phyloP scores from a whole-genome alignment of 2,888 invertebrate genomes.

The Odontocerum albicorne region DNA sequence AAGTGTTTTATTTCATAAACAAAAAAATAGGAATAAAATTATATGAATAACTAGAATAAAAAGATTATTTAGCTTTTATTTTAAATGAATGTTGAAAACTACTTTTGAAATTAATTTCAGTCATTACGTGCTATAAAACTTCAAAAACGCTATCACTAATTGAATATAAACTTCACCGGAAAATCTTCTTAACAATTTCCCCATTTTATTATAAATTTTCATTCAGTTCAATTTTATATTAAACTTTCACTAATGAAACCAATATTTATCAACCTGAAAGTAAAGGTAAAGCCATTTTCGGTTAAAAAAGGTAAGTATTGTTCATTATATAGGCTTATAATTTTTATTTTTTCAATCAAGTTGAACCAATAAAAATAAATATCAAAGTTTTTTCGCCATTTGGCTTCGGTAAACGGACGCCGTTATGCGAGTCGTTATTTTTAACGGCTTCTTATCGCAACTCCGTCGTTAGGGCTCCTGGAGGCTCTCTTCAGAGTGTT shows the following conservation, averaged over 20 bases:
- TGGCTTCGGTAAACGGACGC: constrained; percentile 10
- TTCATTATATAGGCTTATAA: constrained; percentile 8
- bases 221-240: constrained; percentile 1
- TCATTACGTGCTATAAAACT: too few relatives aligned
- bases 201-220: too few relatives aligned
- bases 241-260: neutral
- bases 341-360: constrained; percentile 7
- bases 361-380: constrained; percentile 17
- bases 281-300: too few relatives aligned
- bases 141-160: too few relatives aligned
- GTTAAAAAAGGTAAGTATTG: constrained; percentile 6
- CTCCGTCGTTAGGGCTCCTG: constrained; percentile 11
- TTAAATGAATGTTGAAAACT: too few relatives aligned
- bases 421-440: constrained; percentile 30
- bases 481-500: constrained; percentile 5
- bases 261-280: constrained; percentile 3
- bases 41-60: too few relatives aligned
- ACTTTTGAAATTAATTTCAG: too few relatives aligned
- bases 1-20: too few relatives aligned
- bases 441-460: constrained; percentile 30
- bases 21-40: too few relatives aligned
- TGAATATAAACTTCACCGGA: too few relatives aligned
- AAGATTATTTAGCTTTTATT: too few relatives aligned
- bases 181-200: too few relatives aligned
- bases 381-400: constrained; percentile 17